Evolutionary conservation across 1,140 invertebrate genomes (phyloP).

Genomic region (Caenorhabditis tropicalis): DNA sequence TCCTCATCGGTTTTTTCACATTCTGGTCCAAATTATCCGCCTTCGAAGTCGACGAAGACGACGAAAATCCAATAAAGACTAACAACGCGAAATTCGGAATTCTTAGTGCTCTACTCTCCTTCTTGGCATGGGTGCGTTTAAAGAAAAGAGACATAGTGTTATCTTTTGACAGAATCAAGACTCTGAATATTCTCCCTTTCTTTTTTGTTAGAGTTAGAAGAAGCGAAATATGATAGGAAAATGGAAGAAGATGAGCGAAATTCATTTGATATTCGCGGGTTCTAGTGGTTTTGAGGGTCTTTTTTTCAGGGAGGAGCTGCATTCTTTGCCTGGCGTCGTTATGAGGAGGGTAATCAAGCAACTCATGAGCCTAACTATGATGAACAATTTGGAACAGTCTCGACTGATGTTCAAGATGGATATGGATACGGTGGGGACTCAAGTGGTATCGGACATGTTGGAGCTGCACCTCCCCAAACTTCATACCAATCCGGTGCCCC

Average conservation of each 20-base stretch:
- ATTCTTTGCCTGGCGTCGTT: slow-evolving; percentile 45
- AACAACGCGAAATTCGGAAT: slow-evolving; percentile 48
- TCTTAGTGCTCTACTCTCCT: slow-evolving; percentile 33
- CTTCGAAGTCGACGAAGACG: slow-evolving; percentile 43
- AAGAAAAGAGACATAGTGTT: background rate
- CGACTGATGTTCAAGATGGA: slow-evolving; percentile 46
- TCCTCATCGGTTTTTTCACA: slow-evolving; percentile 48
- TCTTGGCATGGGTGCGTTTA: slow-evolving; percentile 27
- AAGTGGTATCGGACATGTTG: slow-evolving; percentile 18
- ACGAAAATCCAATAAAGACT: slow-evolving; percentile 45
- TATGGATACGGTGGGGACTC: slow-evolving; percentile 48
- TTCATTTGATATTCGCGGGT: background rate
- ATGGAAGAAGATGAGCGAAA: background rate
- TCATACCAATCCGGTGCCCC: slow-evolving; percentile 28
- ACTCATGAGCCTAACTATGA: slow-evolving; percentile 36
- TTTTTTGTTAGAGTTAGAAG: background rate
- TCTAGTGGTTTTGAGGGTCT: background rate
- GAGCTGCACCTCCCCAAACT: background rate
- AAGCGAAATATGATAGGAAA: background rate
- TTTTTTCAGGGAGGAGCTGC: slow-evolving; percentile 28
- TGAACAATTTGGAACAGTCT: slow-evolving; percentile 38
- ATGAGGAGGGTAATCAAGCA: slow-evolving; percentile 44
- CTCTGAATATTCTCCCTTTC: background rate
- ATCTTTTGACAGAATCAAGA: slow-evolving; percentile 33
- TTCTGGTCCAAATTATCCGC: slow-evolving; percentile 43